phyloP scores from a whole-genome alignment of 2,888 invertebrate genomes.

The Augochlorella aurata region DNA sequence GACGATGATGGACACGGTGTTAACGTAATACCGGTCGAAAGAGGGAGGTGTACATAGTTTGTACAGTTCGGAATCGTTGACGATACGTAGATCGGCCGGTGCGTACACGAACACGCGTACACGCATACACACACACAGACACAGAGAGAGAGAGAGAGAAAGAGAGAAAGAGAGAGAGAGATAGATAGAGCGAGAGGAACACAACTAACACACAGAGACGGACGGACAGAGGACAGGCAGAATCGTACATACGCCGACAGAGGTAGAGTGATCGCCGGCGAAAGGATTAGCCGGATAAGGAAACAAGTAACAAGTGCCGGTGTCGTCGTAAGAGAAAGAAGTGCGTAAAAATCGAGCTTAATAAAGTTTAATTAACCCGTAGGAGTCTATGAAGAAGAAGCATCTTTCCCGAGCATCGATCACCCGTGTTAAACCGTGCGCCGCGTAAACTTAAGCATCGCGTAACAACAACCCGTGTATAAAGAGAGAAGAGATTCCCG shows the following conservation, averaged over 20 bases:
- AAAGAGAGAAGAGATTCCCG: background rate
- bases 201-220: background rate
- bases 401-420: background rate
- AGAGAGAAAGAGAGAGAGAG: no score
- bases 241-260: background rate
- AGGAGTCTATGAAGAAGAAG: background rate
- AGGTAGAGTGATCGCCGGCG: background rate
- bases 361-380: background rate
- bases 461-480: constrained; percentile 1
- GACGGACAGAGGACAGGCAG: background rate
- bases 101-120: background rate
- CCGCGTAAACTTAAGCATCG: constrained; percentile 8
- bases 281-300: background rate
- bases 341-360: constrained; percentile 17
- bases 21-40: constrained; percentile 37
- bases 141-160: no score
- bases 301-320: background rate
- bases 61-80: constrained; percentile 37
- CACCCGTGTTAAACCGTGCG: constrained; percentile 21
- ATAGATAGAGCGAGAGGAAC: no score
- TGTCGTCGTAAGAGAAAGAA: background rate
- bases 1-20: constrained; percentile 49
- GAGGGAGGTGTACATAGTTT: constrained; percentile 24
- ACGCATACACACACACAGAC: background rate
- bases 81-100: constrained; percentile 11